phyloP scores from a whole-genome alignment of 2,797 vertebrate genomes.

The Acipenser transmontanus region DNA sequence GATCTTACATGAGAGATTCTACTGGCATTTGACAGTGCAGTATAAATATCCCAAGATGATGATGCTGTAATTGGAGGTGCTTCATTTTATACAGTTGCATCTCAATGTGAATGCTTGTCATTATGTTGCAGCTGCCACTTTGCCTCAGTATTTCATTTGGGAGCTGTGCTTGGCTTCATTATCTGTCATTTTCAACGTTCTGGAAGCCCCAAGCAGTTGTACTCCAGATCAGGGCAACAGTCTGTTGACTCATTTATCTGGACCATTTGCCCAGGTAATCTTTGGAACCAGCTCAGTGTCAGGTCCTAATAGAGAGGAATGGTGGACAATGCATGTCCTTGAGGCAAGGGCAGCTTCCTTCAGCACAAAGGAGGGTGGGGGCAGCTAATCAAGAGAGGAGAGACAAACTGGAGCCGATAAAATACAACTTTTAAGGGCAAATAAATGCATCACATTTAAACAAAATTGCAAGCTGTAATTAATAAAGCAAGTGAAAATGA shows the following conservation, averaged over 20 bases:
- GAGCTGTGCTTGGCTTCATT: background rate
- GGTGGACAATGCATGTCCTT: slow-evolving; percentile 1
- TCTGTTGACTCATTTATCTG: slow-evolving; percentile 2
- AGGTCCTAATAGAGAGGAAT: slow-evolving; percentile 1
- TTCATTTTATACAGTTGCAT: background rate
- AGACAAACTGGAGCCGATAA: background rate
- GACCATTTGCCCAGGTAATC: slow-evolving; percentile 3
- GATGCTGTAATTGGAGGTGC: background rate
- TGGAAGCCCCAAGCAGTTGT: background rate
- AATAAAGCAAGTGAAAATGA: background rate
- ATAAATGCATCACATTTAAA: background rate
- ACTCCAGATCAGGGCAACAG: background rate
- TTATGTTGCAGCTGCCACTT: background rate
- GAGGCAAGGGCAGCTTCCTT: background rate
- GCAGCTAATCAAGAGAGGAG: background rate
- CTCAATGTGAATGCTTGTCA: background rate
- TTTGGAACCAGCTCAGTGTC: background rate
- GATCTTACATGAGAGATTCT: no score
- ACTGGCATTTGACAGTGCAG: no score
- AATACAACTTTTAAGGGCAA: background rate
- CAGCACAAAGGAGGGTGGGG: background rate
- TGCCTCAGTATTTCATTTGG: background rate
- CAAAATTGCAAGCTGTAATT: background rate
- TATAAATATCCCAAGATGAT: no score
- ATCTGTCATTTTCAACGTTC: background rate